Percentiles rank a stretch among this genome's conserved stretches.
Evolutionary conservation across 35 echinoderm and acorn worm genomes (phyloP).

Genomic region (Ophiothrix spiculata): DNA sequence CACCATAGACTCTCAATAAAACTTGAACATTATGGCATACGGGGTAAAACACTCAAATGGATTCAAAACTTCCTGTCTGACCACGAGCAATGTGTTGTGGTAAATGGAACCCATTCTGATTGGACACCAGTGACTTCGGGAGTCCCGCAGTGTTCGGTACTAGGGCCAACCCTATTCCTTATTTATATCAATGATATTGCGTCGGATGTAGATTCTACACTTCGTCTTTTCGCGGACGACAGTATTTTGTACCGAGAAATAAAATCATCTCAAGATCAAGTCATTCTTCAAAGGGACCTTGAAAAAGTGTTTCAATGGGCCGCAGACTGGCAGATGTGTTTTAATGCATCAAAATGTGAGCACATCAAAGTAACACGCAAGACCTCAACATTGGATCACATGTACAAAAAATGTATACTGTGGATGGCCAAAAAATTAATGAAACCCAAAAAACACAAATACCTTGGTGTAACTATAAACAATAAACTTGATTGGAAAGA

Average conservation of each 20-base stretch:
- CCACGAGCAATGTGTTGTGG: conserved; percentile 9
- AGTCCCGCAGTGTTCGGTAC: conserved; percentile 24
- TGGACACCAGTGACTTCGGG: conserved; percentile 11
- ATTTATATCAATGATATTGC: conserved; percentile 1
- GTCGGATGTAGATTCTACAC: background rate
- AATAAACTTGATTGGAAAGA: too few species aligned
- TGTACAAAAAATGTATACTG: too few species aligned
- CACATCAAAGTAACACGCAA: conserved; percentile 18
- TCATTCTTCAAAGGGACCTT: conserved; percentile 23
- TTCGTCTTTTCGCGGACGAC: conserved; percentile 12
- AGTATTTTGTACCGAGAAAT: conserved; percentile 21
- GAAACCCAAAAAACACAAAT: background rate
- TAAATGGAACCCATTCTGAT: conserved; percentile 10
- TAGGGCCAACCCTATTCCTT: conserved; percentile 5
- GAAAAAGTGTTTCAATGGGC: conserved; percentile 32
- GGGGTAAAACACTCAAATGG: conserved; percentile 30
- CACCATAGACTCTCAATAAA: conserved; percentile 7
- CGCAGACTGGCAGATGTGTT: conserved; percentile 38
- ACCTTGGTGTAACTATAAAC: background rate
- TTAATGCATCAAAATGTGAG: conserved; percentile 45
- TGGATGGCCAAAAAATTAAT: too few species aligned
- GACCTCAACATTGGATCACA: conserved; percentile 1
- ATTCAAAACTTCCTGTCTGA: conserved; percentile 14
- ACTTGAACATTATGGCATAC: conserved; percentile 40
- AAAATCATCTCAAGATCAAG: background rate